These are phyloP conservation scores for Labrus mixtus DNA, from an alignment of 2,113 vertebrate species.

Conservation along the genomic window DNA sequence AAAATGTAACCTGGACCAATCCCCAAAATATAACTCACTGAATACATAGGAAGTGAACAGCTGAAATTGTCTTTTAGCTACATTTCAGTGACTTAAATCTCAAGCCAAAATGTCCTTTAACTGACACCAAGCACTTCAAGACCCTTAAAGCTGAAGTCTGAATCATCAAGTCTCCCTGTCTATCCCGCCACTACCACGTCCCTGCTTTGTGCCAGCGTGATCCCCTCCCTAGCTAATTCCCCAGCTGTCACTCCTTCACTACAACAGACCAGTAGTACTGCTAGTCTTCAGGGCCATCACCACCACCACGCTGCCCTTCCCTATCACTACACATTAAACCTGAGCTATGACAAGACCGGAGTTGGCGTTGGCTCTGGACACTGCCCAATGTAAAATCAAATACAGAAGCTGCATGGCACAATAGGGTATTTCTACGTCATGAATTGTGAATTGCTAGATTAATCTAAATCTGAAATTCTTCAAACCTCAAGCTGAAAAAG, in stretches of 20 bases:
- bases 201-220: constrained; percentile 33
- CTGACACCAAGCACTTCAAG: neutral
- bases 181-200: constrained; percentile 6
- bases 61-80: neutral
- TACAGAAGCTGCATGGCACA: neutral
- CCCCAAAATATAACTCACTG: neutral
- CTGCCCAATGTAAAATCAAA: neutral
- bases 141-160: constrained; percentile 5
- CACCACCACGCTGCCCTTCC: neutral
- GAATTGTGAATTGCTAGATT: neutral
- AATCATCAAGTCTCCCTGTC: constrained; percentile 16
- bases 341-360: neutral
- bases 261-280: constrained; percentile 21
- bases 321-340: constrained; percentile 1
- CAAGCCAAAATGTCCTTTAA: neutral
- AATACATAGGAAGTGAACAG: neutral
- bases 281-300: neutral
- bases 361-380: neutral
- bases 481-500: neutral
- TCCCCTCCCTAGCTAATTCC: constrained; percentile 51
- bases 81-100: neutral
- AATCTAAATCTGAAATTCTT: neutral
- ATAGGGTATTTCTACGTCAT: neutral
- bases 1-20: too few species aligned
- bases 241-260: constrained; percentile 64